Evolutionary conservation across 2,888 invertebrate genomes (phyloP), one percentile per base, ranked within the genome.

Genomic region (Drosophila histrio): DNA sequence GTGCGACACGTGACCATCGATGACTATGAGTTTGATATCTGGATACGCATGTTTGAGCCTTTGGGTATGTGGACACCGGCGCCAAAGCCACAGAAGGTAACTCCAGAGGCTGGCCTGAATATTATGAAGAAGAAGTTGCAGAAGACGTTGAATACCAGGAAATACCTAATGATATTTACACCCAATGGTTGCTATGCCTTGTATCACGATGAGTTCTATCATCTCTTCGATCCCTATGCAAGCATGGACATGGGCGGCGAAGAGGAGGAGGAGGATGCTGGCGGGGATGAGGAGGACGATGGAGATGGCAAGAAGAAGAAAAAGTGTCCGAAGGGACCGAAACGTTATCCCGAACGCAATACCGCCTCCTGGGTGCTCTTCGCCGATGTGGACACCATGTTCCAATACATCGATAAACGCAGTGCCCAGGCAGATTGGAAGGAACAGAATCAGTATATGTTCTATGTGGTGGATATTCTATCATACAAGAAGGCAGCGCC

Each of bases 1-100:
- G 93, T 95, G 11, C 94, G 93, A 75, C 95, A 95, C 79, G 89
- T 95, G 21, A 92, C 94, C 30, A 90, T 95, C 6, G 94, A 94
- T 58, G 94, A 94, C 0, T 93, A 94, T 73, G 94, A 94, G 73
- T 94, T 95, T 58, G 93, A 95, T 71, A 92, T 93, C 74, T 92
- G 93, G 67, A 90, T 94, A 15, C 93, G 93, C 28, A 91, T 93
- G 13, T 93, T 93, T 69, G 92, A 93, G 58, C 91, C 87, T 0
- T 30, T 92, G 26, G 93, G 94, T 72, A 56, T 81, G 62, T 68
- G 64, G 64, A 65, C 56, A 2, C 75, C 75, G 1, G 13, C 30
- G 0, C 22, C 70, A 0, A 17, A 52, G 0, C 63, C 68, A 2
- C 41, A 36, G 3, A 15, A 39, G 0, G 9, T 71, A 0, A 34